Percentiles rank a stretch among this genome's conserved stretches.
Conservation (phyloP, 2,797 vertebrate species). For the Columba guinea region DNA sequence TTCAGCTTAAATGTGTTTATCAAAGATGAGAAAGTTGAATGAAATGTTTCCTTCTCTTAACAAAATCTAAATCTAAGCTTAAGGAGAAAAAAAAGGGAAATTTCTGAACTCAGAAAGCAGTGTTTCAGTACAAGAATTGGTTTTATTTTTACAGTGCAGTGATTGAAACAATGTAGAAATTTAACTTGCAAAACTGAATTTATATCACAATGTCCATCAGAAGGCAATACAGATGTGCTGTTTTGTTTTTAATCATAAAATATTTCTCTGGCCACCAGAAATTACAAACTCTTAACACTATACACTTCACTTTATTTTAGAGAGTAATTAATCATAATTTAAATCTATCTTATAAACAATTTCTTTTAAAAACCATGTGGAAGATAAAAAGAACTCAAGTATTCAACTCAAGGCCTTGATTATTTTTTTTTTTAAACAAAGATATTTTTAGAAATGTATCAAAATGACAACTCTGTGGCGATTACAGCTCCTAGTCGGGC, state of each 20-base stretch:
- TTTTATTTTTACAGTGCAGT: slow-evolving; percentile 63
- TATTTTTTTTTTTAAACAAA: slow-evolving; percentile 31
- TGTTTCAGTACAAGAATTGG: slow-evolving; percentile 62
- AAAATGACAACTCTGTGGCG: background rate
- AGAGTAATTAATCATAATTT: slow-evolving; percentile 57
- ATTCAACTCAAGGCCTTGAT: slow-evolving; percentile 56
- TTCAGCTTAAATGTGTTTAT: background rate
- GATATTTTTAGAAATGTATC: slow-evolving; percentile 37
- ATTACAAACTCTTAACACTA: slow-evolving; percentile 56
- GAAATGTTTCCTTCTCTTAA: background rate
- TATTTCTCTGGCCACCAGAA: slow-evolving; percentile 63
- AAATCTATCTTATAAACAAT: slow-evolving; percentile 66
- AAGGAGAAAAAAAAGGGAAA: background rate
- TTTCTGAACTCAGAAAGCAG: background rate
- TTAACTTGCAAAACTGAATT: slow-evolving; percentile 57
- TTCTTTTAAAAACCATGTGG: slow-evolving; percentile 45
- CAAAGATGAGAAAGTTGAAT: background rate
- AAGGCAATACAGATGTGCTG: slow-evolving; percentile 20
- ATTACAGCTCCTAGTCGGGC: slow-evolving; percentile 76
- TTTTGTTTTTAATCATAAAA: slow-evolving; percentile 58
- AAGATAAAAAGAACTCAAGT: slow-evolving; percentile 72
- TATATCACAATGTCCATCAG: slow-evolving; percentile 52
- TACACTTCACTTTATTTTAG: background rate
- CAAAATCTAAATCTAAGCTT: background rate
- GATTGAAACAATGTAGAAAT: slow-evolving; percentile 63